Percentiles rank a stretch among this genome's conserved stretches.
Conservation (phyloP, 2,113 vertebrate species). For the Oryzias javanicus region DNA sequence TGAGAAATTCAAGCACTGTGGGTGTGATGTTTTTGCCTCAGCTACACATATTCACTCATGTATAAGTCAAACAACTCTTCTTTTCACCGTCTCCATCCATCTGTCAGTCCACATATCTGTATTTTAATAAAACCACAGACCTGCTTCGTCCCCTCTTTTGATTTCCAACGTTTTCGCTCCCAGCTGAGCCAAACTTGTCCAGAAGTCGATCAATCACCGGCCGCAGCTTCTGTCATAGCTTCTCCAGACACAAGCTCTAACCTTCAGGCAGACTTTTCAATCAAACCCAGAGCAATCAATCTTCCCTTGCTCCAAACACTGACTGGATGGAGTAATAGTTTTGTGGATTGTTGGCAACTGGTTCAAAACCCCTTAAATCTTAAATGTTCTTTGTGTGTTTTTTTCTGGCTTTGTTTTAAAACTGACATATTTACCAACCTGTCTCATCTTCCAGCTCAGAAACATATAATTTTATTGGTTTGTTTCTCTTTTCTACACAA, state of each 20-base stretch:
- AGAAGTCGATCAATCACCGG: slow-evolving; percentile 76
- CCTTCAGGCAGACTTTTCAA: slow-evolving; percentile 80
- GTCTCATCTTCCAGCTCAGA: not conserved
- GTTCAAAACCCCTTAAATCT: slow-evolving; percentile 42
- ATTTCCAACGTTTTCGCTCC: slow-evolving; percentile 64
- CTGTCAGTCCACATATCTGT: slow-evolving; percentile 49
- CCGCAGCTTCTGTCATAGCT: slow-evolving; percentile 60
- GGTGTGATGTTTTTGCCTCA: slow-evolving; percentile 1
- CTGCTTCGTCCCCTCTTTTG: slow-evolving; percentile 40
- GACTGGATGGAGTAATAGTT: slow-evolving; percentile 46
- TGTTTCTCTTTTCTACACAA: too few species aligned
- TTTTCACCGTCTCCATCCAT: slow-evolving; percentile 30
- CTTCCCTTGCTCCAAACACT: slow-evolving; percentile 50
- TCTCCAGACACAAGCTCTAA: slow-evolving; percentile 69
- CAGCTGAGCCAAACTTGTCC: slow-evolving; percentile 52
- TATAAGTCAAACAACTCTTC: slow-evolving; percentile 6
- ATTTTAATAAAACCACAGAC: slow-evolving; percentile 63
- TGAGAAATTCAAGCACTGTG: not conserved
- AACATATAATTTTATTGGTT: too few species aligned
- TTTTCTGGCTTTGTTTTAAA: too few species aligned
- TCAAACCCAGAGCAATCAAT: slow-evolving; percentile 79
- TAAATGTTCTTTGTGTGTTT: not conserved
- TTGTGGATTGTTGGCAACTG: slow-evolving; percentile 39
- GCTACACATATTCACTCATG: slow-evolving; percentile 3
- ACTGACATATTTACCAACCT: not conserved